These are phyloP conservation scores for Drosophila santomea DNA, from an alignment of 1,140 invertebrate species.

Conservation along the genomic window DNA sequence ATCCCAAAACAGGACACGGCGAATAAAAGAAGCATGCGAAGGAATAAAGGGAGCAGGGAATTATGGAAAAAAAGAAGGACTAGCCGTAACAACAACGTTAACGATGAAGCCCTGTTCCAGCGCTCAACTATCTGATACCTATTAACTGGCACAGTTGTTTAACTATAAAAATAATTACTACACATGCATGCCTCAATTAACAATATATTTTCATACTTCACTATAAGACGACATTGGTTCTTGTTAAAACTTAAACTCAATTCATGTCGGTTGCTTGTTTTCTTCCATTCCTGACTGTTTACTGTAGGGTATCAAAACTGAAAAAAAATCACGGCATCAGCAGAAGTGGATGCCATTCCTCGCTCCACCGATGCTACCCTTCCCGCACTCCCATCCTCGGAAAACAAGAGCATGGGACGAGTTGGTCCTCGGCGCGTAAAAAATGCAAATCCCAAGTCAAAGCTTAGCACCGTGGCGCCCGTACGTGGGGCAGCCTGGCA, in stretches of 20 bases:
- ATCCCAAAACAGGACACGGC: constrained; percentile 77
- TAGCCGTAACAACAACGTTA: constrained; percentile 52
- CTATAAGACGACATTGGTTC: no score
- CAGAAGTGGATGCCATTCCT: constrained; percentile 62
- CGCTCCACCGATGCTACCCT: constrained; percentile 2
- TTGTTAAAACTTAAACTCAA: no score
- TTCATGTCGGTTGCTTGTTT: no score
- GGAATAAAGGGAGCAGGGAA: constrained; percentile 16
- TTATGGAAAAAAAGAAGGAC: constrained; percentile 54
- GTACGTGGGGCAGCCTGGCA: constrained; percentile 75
- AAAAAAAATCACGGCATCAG: constrained; percentile 72
- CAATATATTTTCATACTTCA: no score
- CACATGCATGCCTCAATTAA: no score
- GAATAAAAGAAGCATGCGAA: constrained; percentile 13
- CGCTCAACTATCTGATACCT: neutral
- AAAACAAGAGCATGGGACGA: constrained; percentile 2
- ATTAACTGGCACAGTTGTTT: neutral
- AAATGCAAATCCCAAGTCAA: constrained; percentile 83
- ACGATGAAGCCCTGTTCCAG: constrained; percentile 25
- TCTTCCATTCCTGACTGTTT: neutral
- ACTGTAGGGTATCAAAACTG: constrained; percentile 17
- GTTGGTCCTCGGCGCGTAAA: constrained; percentile 66
- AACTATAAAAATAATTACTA: no score
- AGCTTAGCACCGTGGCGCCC: constrained; percentile 70
- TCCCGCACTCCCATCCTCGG: neutral